Percentiles rank a stretch among this genome's conserved stretches.
Evolutionary conservation across 2,113 vertebrate species (phyloP).

Genomic region (Callospermophilus lateralis): DNA sequence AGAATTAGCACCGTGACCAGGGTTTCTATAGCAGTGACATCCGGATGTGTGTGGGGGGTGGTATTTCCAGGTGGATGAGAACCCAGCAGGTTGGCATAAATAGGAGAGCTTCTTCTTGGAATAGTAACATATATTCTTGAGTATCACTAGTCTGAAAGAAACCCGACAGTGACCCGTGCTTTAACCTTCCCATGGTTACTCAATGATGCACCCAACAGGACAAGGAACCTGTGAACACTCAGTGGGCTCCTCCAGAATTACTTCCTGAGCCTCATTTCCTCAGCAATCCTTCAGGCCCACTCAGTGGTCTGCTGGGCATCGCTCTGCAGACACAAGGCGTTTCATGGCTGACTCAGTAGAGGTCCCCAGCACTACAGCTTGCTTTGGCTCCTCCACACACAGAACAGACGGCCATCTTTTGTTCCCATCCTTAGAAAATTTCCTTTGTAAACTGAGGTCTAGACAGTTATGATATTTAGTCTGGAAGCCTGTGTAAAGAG

Average conservation of each 20-base stretch:
- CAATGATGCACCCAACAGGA: too few relatives aligned
- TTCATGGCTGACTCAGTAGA: not conserved
- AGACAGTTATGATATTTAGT: not conserved
- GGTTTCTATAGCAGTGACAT: not conserved
- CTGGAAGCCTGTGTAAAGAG: constrained; percentile 1
- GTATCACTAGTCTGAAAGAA: not conserved
- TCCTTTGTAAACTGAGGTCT: not conserved
- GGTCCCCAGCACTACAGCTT: not conserved
- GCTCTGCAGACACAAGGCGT: not conserved
- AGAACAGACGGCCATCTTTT: not conserved
- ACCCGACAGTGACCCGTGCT: not conserved
- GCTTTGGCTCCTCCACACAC: not conserved
- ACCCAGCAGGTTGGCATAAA: not conserved
- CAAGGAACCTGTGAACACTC: not conserved
- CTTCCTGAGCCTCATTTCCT: not conserved
- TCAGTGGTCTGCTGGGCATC: not conserved
- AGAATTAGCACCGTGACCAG: not conserved
- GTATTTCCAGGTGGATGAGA: not conserved
- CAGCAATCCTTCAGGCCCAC: not conserved
- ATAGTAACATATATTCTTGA: not conserved
- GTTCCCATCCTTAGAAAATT: constrained; percentile 6
- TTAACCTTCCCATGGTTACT: not conserved
- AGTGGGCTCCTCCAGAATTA: not conserved
- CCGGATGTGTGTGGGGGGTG: not conserved
- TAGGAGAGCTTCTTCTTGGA: not conserved